These are phyloP conservation scores for Dryobota labecula DNA, from an alignment of 2,888 invertebrate species.

Conservation along the genomic window DNA sequence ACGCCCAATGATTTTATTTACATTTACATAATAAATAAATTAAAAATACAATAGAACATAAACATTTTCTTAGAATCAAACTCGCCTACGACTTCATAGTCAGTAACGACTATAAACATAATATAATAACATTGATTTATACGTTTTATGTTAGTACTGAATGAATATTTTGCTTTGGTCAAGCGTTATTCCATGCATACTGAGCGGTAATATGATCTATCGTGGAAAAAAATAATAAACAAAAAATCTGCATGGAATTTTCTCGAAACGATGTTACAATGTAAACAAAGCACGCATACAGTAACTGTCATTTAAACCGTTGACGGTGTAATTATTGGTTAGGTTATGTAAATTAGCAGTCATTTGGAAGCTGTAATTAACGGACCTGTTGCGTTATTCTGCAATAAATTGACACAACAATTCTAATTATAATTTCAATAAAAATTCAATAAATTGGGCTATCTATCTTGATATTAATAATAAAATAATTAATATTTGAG, in stretches of 20 bases:
- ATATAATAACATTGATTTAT: conserved; percentile 65
- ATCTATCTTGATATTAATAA: not conserved
- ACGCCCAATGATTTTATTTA: conserved; percentile 56
- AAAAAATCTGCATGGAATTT: conserved; percentile 29
- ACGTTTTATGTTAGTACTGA: conserved; percentile 53
- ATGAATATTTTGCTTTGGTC: conserved; percentile 55
- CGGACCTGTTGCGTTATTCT: conserved; percentile 42
- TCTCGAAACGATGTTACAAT: conserved; percentile 50
- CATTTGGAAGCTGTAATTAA: conserved; percentile 65
- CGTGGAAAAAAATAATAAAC: conserved; percentile 38
- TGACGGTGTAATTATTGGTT: conserved; percentile 67
- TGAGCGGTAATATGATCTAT: conserved; percentile 25
- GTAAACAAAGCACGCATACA: conserved; percentile 69
- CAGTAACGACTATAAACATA: conserved; percentile 63
- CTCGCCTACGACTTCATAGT: conserved; percentile 64
- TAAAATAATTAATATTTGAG: conserved; percentile 14
- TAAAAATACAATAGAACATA: conserved; percentile 67
- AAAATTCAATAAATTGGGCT: conserved; percentile 11
- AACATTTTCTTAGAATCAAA: conserved; percentile 61
- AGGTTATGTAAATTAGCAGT: conserved; percentile 70
- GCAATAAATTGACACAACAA: conserved; percentile 31
- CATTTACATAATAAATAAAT: conserved; percentile 67
- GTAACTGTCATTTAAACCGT: conserved; percentile 70
- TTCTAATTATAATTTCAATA: conserved; percentile 2
- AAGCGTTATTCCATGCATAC: conserved; percentile 39